A percentile compares a stretch with the other conserved stretches of the same genome.
phyloP scores from a whole-genome alignment of 2,113 vertebrate genomes.

The Xenopus tropicalis region UCB_Xtro_10.0 CM004449.2:122969001-122969500 shows the following conservation, averaged over 20 bases:
- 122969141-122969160: no score
- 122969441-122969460: no score
- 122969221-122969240: not conserved
- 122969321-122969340: not conserved
- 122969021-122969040: no score
- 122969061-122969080: no score
- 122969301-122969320: not conserved
- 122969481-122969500: not conserved
- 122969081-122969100: no score
- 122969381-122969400: not conserved
- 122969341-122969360: not conserved
- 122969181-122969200: not conserved
- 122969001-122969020: no score
- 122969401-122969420: not conserved
- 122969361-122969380: not conserved
- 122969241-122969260: not conserved
- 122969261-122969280: not conserved
- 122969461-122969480: constrained; percentile 11
- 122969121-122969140: no score
- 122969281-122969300: not conserved
- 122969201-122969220: not conserved
- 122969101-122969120: no score
- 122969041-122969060: no score
- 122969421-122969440: not conserved
- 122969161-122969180: not conserved